Evolutionary conservation across 2,888 invertebrate species (phyloP), one percentile per base, ranked within the genome.

Genomic region (Sesia apiformis): DNA sequence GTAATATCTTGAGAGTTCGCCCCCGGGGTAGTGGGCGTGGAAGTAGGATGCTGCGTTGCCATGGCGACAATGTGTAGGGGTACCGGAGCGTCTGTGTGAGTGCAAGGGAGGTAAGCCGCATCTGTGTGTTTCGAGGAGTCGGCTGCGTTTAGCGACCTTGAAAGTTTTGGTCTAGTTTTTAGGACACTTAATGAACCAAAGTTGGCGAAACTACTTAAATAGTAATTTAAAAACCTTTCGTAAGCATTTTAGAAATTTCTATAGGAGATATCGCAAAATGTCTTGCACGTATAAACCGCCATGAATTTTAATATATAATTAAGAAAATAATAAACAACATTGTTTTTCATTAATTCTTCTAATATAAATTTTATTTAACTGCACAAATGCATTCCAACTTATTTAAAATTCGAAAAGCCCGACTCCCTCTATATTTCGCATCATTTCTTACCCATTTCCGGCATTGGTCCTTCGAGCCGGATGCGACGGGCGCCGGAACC

Each of bases 11-110:
- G 84, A 86, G 84, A 87, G 84, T 84, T 81, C 83, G 82, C 81
- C 85, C 86, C 86, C 81, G 78, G 87, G 85, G 85, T 89, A 84
- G 91, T 81, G 86, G 90, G 90, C 83, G 89, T 87, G 88, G 90
- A 85, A 89, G 85, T 84, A 86, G 91, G 91, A 88, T 89, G 90
- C 90, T 91, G 91, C 89, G 91, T 91, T 82, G 88, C 89, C 81
- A 91, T 90, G 90, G 87, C 88, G 78, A 92, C 92, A 80, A 76
- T 74, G 79, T 83, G 80, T 84, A 82, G 86, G 86, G 83, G 81
- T 72, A 79, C 73, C 43, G 66, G 60, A 63, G 65, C 60, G 59
- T 60, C 63, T 69, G 81, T 76, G 78, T 78, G 80, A 63, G 84
- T 72, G 73, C 59, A 64, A 70, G 76, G 81, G 70, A 72, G 68